Evolutionary conservation across 1,140 invertebrate species (phyloP).

Genomic region (Drosophila nasuta): DNA sequence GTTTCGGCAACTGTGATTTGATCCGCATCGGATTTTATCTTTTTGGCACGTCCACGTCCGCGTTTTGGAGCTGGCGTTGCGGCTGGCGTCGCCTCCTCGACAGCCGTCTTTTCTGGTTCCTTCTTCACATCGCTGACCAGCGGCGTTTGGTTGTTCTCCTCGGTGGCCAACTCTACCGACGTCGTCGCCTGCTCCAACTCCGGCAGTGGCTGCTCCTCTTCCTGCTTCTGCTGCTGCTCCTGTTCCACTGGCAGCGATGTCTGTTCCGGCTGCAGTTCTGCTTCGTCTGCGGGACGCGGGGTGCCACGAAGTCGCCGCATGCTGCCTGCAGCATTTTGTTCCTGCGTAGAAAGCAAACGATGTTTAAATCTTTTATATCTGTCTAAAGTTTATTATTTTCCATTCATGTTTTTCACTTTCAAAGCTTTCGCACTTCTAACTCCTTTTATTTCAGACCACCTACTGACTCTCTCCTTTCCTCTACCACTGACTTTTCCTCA

Average conservation of each 20-base stretch:
- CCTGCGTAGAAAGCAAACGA: conserved; percentile 42
- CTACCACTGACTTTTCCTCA: too few species aligned
- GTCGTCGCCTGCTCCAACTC: not conserved
- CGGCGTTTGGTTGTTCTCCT: not conserved
- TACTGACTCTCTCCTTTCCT: too few species aligned
- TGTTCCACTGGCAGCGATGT: not conserved
- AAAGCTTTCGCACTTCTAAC: too few species aligned
- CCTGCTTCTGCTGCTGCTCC: conserved; percentile 6
- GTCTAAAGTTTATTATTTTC: too few species aligned
- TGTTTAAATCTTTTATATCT: too few species aligned
- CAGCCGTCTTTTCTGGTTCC: conserved; percentile 51
- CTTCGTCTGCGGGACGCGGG: conserved; percentile 61
- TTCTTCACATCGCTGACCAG: conserved; percentile 47
- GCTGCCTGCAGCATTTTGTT: conserved; percentile 52
- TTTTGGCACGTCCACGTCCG: conserved; percentile 77
- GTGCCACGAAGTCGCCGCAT: conserved; percentile 68
- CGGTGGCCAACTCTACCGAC: not conserved
- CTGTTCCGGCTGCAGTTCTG: not conserved
- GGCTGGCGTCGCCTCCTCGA: not conserved
- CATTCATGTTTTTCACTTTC: too few species aligned
- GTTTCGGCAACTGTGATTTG: not conserved
- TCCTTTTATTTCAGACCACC: too few species aligned
- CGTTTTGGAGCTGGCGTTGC: conserved; percentile 58
- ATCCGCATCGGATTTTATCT: conserved; percentile 56
- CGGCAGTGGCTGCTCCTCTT: not conserved